These are phyloP conservation scores for Aepyceros melampus DNA, from an alignment of 2,113 vertebrate species.

Conservation along the genomic window DNA sequence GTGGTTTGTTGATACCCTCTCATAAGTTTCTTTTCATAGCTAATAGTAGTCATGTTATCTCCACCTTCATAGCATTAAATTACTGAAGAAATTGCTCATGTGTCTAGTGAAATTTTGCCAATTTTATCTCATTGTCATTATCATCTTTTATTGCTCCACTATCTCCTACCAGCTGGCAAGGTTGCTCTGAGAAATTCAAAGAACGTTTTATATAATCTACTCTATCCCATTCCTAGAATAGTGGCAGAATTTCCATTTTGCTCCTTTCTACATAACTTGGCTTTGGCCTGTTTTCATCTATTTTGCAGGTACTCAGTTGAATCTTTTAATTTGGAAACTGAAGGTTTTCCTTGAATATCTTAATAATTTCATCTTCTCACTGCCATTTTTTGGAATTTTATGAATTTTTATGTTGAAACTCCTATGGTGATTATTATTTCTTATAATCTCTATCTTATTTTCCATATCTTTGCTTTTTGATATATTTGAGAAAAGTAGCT, in stretches of 20 bases:
- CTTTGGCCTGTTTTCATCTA: neutral
- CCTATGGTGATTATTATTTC: neutral
- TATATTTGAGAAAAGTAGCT: neutral
- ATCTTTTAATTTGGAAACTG: neutral
- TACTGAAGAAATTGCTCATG: neutral
- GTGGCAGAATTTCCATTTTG: neutral
- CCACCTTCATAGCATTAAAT: neutral
- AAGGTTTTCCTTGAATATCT: neutral
- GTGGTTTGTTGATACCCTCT: neutral
- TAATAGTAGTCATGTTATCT: neutral
- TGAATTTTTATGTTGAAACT: neutral
- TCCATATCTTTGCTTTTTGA: neutral
- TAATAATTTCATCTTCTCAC: neutral
- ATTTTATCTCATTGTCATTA: neutral
- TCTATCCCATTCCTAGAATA: neutral
- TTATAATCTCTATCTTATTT: neutral
- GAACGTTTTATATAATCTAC: neutral
- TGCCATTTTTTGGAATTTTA: neutral
- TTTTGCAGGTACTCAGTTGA: neutral
- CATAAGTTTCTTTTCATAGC: neutral
- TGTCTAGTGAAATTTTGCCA: neutral
- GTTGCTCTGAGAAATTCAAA: neutral
- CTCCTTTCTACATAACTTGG: neutral
- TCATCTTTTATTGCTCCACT: neutral
- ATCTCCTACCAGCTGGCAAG: neutral